phyloP scores from a whole-genome alignment of 2,888 invertebrate species.

The Drosophila ezoana region DNA sequence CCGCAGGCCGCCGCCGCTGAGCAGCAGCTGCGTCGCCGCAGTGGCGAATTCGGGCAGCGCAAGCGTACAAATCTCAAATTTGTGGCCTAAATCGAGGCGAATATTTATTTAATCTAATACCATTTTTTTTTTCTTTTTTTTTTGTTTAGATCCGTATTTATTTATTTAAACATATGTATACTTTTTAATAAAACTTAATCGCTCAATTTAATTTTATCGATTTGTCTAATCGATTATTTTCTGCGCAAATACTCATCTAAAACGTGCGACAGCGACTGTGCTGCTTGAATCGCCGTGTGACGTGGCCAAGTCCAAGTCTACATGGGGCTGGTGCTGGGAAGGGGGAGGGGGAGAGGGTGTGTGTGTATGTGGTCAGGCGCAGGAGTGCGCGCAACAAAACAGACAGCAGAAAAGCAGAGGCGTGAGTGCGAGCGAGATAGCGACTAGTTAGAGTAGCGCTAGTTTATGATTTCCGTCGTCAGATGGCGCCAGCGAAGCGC shows the following conservation, averaged over 20 bases:
- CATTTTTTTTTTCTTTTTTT: conserved; percentile 32
- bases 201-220: conserved; percentile 8
- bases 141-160: conserved; percentile 46
- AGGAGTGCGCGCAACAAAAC: neutral
- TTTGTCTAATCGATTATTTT: conserved; percentile 26
- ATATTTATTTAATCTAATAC: neutral
- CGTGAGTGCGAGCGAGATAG: conserved; percentile 1
- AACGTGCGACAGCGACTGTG: conserved; percentile 36
- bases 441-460: conserved; percentile 2
- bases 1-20: conserved; percentile 9
- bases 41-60: conserved; percentile 68
- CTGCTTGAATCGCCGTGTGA: conserved; percentile 20
- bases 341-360: neutral
- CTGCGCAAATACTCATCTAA: conserved; percentile 36
- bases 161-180: conserved; percentile 28
- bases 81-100: conserved; percentile 45
- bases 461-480: conserved; percentile 64
- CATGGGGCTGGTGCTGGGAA: neutral
- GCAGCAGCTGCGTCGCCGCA: conserved; percentile 42
- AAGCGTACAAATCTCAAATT: conserved; percentile 75
- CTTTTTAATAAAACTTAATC: conserved; percentile 17
- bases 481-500: conserved; percentile 61
- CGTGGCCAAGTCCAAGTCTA: conserved; percentile 37
- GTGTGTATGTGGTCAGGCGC: conserved; percentile 1
- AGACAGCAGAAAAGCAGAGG: neutral